Evolutionary conservation across 2,888 invertebrate species (phyloP).

Genomic region (Hydrotaea diabolus): DNA sequence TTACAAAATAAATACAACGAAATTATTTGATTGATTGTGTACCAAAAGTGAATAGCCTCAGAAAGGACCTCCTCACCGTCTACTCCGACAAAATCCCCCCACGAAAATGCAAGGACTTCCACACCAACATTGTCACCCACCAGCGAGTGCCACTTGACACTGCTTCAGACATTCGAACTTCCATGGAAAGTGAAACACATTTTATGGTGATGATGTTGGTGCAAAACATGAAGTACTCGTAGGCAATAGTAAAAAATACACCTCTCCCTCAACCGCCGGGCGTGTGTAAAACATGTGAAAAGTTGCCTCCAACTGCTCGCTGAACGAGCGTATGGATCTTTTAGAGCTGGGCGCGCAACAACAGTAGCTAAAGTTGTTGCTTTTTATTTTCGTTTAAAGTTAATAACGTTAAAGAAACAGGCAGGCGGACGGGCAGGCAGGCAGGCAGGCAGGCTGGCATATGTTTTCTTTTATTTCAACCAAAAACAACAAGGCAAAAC

Average conservation of each 20-base stretch:
- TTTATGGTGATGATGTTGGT: background rate
- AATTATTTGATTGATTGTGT: too few relatives aligned
- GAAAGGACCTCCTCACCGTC: too few relatives aligned
- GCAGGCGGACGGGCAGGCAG: too few relatives aligned
- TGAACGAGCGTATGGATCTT: conserved; percentile 17
- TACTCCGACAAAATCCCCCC: too few relatives aligned
- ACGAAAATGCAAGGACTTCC: too few relatives aligned
- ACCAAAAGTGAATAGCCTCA: too few relatives aligned
- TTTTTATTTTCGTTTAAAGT: conserved; percentile 23
- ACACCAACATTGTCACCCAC: too few relatives aligned
- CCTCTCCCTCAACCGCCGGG: background rate
- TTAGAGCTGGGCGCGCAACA: conserved; percentile 2
- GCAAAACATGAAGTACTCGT: too few relatives aligned
- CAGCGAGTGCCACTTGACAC: too few relatives aligned
- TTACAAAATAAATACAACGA: too few relatives aligned
- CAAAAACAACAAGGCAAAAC: background rate
- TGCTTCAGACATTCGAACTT: background rate
- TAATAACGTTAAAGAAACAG: background rate
- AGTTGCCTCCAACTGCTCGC: background rate
- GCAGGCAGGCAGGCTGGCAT: background rate
- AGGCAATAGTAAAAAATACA: conserved; percentile 4
- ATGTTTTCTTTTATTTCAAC: conserved; percentile 13
- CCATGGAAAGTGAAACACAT: conserved; percentile 3
- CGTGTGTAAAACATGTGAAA: conserved; percentile 2
- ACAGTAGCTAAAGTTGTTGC: conserved; percentile 18